Percentiles rank a stretch among this genome's conserved stretches.
These are phyloP conservation scores for Pocillopora meandrina DNA, from an alignment of 92 coral and sea anemone species.

Conservation along the genomic window DNA sequence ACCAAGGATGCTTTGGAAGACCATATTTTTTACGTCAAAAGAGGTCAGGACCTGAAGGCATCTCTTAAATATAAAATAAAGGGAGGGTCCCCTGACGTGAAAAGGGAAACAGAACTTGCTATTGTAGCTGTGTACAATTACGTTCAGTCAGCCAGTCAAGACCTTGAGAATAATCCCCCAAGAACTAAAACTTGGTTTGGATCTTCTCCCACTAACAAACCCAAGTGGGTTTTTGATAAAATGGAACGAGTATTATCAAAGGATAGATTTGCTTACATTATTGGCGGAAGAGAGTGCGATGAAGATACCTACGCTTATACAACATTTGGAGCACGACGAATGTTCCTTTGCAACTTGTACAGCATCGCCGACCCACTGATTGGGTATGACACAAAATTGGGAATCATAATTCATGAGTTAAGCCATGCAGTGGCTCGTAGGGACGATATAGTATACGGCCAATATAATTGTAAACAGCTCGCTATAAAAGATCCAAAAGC, in stretches of 20 bases:
- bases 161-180: neutral
- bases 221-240: neutral
- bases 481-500: neutral
- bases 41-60: neutral
- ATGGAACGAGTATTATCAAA: neutral
- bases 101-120: neutral
- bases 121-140: neutral
- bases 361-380: neutral
- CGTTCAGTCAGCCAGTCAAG: neutral
- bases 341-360: neutral
- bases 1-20: neutral
- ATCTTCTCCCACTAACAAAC: neutral
- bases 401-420: constrained; percentile 2
- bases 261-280: neutral
- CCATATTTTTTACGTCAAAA: neutral
- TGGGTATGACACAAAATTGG: constrained; percentile 8
- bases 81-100: neutral
- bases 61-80: neutral
- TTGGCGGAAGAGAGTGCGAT: neutral
- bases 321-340: neutral
- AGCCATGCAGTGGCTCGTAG: neutral
- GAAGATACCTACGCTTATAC: neutral
- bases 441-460: neutral
- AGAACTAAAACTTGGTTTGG: neutral
- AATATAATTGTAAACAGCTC: neutral